phyloP scores from a whole-genome alignment of 2,113 vertebrate species.

The Colaptes auratus region DNA sequence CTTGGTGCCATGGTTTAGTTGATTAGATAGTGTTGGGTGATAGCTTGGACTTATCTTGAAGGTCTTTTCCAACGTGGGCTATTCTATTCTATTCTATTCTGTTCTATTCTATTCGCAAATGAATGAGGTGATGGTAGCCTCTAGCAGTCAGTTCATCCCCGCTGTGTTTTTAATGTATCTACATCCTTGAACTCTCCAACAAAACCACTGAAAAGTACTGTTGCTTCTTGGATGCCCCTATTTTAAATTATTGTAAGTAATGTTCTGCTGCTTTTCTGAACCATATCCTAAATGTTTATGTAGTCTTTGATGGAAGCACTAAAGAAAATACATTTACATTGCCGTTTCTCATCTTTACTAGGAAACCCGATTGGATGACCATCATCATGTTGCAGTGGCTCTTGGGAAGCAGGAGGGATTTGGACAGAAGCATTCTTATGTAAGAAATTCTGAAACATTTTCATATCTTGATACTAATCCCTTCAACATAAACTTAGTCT shows the following conservation, averaged over 20 bases:
- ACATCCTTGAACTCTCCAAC: not conserved
- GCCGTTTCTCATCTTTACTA: conserved; percentile 45
- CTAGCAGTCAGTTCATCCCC: not conserved
- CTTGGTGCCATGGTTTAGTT: too few relatives aligned
- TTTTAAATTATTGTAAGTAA: not conserved
- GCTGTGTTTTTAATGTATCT: not conserved
- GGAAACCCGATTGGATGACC: conserved; percentile 84
- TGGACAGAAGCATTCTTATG: conserved; percentile 44
- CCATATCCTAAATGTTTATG: not conserved
- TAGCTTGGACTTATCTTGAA: too few relatives aligned
- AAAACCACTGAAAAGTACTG: not conserved
- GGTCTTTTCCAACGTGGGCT: too few relatives aligned
- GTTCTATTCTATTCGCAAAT: not conserved
- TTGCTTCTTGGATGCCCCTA: not conserved
- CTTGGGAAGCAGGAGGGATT: conserved; percentile 76
- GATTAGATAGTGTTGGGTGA: too few relatives aligned
- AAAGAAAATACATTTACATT: not conserved
- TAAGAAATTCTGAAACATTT: conserved; percentile 55
- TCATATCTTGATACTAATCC: not conserved
- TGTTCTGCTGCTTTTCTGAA: not conserved
- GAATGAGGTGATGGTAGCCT: not conserved
- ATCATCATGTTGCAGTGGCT: conserved; percentile 92
- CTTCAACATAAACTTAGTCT: not conserved
- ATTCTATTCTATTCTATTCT: too few relatives aligned
- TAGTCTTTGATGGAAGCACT: not conserved